Conservation (phyloP, 2,888 invertebrate genomes). For the Shargacucullia verbasci region DNA sequence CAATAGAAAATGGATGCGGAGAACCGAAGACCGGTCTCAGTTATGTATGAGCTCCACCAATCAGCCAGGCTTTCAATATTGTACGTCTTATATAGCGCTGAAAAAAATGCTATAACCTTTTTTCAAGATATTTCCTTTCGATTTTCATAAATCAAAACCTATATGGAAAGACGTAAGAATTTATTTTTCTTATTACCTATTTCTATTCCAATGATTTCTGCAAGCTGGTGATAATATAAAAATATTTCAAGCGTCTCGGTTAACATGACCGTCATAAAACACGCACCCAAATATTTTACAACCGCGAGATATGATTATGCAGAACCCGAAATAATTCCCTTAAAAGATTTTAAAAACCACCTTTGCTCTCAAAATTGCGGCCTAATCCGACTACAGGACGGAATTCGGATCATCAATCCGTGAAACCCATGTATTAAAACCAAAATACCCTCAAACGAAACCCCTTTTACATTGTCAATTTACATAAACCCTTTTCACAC, state of each 20-base stretch:
- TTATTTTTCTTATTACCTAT: slow-evolving; percentile 7
- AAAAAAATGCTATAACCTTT: too few species aligned
- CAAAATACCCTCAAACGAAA: slow-evolving; percentile 44
- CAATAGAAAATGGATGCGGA: too few species aligned
- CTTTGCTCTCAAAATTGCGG: slow-evolving; percentile 37
- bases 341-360: slow-evolving; percentile 33
- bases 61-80: too few species aligned
- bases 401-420: slow-evolving; percentile 38
- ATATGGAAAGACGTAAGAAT: too few species aligned
- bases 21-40: too few species aligned
- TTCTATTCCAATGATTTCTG: slow-evolving; percentile 8
- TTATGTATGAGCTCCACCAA: too few species aligned
- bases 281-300: slow-evolving; percentile 24
- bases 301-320: slow-evolving; percentile 25
- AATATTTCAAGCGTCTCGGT: slow-evolving; percentile 16
- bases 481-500: slow-evolving; percentile 56
- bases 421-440: slow-evolving; percentile 35
- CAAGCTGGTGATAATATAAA: slow-evolving; percentile 30
- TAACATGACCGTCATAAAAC: slow-evolving; percentile 33
- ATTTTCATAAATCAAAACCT: too few species aligned
- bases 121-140: too few species aligned
- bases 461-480: slow-evolving; percentile 53
- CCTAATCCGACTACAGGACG: slow-evolving; percentile 20
- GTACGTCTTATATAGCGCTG: too few species aligned
- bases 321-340: slow-evolving; percentile 22